A percentile compares a stretch with the other conserved stretches of the same genome.
Conservation (phyloP, 1,140 invertebrate genomes). For the Teleopsis dalmanni region DNA sequence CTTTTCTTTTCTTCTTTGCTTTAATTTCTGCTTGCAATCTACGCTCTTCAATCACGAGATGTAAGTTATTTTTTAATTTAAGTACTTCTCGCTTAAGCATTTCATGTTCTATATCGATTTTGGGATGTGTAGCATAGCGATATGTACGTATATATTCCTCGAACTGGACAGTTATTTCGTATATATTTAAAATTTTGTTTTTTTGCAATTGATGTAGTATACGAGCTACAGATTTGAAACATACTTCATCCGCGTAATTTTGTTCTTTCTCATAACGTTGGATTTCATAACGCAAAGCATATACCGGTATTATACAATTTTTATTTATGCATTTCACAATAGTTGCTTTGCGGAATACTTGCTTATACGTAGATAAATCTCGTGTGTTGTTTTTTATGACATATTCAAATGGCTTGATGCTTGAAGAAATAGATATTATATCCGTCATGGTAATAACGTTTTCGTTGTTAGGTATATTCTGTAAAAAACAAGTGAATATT, state of each 20-base stretch:
- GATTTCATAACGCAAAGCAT: conserved; percentile 12
- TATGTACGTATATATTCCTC: conserved; percentile 20
- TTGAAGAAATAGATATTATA: conserved; percentile 19
- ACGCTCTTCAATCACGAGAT: conserved; percentile 22
- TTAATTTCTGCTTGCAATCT: no score
- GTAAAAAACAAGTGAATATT: no score
- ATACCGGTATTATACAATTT: conserved; percentile 18
- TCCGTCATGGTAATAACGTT: conserved; percentile 15
- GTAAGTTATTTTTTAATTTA: conserved; percentile 29
- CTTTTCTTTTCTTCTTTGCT: no score
- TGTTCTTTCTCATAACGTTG: conserved; percentile 14
- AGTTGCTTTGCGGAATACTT: background rate
- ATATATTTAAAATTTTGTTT: conserved; percentile 18
- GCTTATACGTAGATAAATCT: no score
- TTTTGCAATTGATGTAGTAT: conserved; percentile 21
- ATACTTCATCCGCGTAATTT: conserved; percentile 23
- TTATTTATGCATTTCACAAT: conserved; percentile 18
- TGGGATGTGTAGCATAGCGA: conserved; percentile 32
- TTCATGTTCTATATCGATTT: conserved; percentile 24
- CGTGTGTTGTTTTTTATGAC: conserved; percentile 14
- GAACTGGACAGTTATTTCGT: conserved; percentile 22
- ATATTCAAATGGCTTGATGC: conserved; percentile 9
- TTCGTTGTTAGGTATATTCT: background rate
- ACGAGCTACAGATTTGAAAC: conserved; percentile 27
- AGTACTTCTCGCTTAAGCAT: conserved; percentile 23